Conservation (phyloP, 2,888 invertebrate genomes). For the Trachelus tabidus region DNA sequence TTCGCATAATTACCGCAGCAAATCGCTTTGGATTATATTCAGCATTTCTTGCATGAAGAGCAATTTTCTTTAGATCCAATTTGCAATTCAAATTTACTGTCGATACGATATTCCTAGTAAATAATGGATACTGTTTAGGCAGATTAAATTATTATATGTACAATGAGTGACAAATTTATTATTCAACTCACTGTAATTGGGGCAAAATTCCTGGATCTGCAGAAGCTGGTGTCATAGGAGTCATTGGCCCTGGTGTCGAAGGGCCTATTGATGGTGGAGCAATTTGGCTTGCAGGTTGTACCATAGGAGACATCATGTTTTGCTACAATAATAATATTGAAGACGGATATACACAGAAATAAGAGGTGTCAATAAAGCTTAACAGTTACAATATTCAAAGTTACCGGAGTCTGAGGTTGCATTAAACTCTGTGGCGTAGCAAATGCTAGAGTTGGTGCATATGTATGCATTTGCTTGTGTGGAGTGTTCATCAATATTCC, state of each 20-base stretch:
- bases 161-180: neutral
- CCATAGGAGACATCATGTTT: constrained; percentile 88
- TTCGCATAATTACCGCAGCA: constrained; percentile 97
- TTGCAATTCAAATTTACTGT: constrained; percentile 97
- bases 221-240: constrained; percentile 87
- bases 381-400: constrained; percentile 30
- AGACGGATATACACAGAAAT: neutral
- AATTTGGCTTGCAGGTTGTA: constrained; percentile 73
- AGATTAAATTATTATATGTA: neutral
- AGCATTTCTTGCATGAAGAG: constrained; percentile 96
- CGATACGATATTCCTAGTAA: constrained; percentile 93
- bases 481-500: constrained; percentile 75
- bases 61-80: constrained; percentile 96
- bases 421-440: constrained; percentile 86
- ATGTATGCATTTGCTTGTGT: constrained; percentile 80
- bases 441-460: constrained; percentile 79
- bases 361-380: neutral
- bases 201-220: constrained; percentile 95
- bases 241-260: constrained; percentile 82
- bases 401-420: constrained; percentile 91
- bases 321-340: constrained; percentile 69
- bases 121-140: constrained; percentile 8
- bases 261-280: constrained; percentile 77
- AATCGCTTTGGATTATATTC: constrained; percentile 99
- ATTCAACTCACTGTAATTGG: constrained; percentile 81